phyloP scores from a whole-genome alignment of 2,888 invertebrate genomes.

The Sinohyriopsis cumingii region DNA sequence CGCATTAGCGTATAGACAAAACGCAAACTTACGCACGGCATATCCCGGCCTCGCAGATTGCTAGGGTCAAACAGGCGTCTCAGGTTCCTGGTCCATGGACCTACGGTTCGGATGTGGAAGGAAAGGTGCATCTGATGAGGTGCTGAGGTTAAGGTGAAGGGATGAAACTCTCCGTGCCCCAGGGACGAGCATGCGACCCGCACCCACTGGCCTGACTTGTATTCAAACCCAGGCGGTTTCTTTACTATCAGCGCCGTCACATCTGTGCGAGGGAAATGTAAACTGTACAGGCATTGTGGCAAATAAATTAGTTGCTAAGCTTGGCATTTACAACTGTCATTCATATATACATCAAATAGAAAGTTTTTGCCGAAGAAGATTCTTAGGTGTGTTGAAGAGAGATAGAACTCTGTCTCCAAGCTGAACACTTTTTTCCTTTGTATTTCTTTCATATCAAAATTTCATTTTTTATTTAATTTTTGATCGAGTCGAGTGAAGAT shows the following conservation, averaged over 20 bases:
- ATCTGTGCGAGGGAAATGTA: constrained; percentile 68
- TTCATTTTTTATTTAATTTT: too few relatives aligned
- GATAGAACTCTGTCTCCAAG: too few relatives aligned
- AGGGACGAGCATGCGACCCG: constrained; percentile 76
- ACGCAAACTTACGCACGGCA: constrained; percentile 36
- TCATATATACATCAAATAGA: too few relatives aligned
- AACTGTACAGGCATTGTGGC: not conserved
- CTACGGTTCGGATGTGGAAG: constrained; percentile 78
- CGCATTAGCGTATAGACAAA: too few relatives aligned
- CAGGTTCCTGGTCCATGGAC: constrained; percentile 78
- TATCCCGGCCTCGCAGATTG: constrained; percentile 16
- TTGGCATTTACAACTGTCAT: too few relatives aligned
- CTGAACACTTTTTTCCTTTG: too few relatives aligned
- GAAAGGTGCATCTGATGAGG: constrained; percentile 77
- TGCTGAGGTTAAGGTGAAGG: constrained; percentile 79
- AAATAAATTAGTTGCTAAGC: too few relatives aligned
- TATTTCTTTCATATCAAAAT: too few relatives aligned
- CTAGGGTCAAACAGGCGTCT: constrained; percentile 69
- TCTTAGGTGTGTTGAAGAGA: too few relatives aligned
- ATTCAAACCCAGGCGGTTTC: constrained; percentile 77
- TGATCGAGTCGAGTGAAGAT: too few relatives aligned
- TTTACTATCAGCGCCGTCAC: constrained; percentile 77
- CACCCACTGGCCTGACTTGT: constrained; percentile 79
- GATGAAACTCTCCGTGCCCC: constrained; percentile 77
- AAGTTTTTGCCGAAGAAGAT: too few relatives aligned